Conservation (phyloP, 2,797 vertebrate genomes). For the Platyrinchus mystaceus region DNA sequence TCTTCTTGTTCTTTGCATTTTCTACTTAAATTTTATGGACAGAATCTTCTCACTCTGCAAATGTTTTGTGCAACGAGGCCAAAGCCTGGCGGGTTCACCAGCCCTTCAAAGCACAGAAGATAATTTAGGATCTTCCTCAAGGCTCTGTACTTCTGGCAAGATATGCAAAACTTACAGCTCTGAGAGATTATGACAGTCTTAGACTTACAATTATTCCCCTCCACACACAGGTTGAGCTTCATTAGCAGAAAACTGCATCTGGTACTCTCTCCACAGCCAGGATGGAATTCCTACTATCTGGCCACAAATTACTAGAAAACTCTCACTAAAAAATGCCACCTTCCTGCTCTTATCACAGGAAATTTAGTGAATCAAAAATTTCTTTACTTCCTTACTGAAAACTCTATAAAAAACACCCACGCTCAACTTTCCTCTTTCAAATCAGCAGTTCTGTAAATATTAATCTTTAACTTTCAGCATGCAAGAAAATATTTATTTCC, state of each 20-base stretch:
- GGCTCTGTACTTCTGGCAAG: neutral
- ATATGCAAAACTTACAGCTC: neutral
- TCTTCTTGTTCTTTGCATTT: neutral
- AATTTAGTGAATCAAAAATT: neutral
- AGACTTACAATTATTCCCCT: neutral
- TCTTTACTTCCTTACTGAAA: neutral
- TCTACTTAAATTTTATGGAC: neutral
- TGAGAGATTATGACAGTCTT: accelerated
- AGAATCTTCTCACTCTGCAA: neutral
- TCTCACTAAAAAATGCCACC: neutral
- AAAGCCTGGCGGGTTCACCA: neutral
- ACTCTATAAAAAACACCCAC: neutral
- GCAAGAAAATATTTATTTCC: neutral
- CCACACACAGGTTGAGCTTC: neutral
- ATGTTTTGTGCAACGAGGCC: neutral
- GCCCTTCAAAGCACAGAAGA: neutral
- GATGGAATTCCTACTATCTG: neutral
- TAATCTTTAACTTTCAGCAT: neutral
- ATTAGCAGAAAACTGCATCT: neutral
- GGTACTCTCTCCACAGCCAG: neutral
- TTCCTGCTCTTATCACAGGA: neutral
- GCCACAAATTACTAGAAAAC: neutral
- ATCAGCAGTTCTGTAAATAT: neutral
- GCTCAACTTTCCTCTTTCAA: neutral
- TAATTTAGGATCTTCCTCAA: neutral